Conservation (phyloP, 2,113 vertebrate species). For the Rhea americana region DNA sequence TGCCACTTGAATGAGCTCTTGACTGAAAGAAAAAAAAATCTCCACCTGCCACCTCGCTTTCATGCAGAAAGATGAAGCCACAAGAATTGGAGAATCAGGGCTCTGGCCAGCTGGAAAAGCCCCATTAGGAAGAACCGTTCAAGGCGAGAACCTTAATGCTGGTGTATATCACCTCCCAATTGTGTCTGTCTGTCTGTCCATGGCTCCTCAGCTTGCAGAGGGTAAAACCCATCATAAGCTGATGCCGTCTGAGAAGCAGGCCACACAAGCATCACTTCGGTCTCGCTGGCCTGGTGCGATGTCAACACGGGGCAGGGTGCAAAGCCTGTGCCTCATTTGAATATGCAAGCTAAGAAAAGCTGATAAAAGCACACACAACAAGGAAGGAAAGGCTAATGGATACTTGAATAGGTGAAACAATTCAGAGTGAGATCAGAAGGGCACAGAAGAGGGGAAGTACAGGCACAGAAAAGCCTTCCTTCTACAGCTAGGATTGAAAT, state of each 20-base stretch:
- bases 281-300: accelerated
- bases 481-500: not conserved
- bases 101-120: not conserved
- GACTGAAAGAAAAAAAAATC: not conserved
- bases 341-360: not conserved
- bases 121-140: not conserved
- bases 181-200: not conserved
- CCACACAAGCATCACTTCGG: not conserved
- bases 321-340: not conserved
- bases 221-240: not conserved
- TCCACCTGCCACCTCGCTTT: not conserved
- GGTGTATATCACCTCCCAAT: not conserved
- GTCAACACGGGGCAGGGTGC: not conserved
- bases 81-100: not conserved
- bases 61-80: not conserved
- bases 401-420: not conserved
- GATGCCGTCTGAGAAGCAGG: not conserved
- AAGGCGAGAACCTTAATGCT: not conserved
- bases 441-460: not conserved
- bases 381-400: not conserved
- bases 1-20: not conserved
- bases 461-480: not conserved
- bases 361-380: too few species aligned
- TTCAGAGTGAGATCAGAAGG: accelerated
- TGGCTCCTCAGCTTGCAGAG: not conserved